These are phyloP conservation scores for Lepidonotus clava DNA, from an alignment of 2,888 invertebrate genomes.

Conservation along the genomic window DNA sequence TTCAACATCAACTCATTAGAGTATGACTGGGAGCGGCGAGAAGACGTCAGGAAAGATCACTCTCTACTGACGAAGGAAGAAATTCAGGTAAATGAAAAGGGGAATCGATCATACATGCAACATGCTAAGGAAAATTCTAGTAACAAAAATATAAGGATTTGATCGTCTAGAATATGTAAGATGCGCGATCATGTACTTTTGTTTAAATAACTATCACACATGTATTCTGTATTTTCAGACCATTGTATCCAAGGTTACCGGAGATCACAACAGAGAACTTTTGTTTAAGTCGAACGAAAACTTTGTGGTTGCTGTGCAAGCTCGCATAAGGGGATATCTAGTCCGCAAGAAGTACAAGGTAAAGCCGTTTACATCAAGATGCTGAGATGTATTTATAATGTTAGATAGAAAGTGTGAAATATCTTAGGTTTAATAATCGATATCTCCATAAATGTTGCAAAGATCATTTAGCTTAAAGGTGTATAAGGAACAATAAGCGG, in stretches of 20 bases:
- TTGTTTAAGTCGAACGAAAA: constrained; percentile 77
- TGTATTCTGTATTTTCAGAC: constrained; percentile 66
- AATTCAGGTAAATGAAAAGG: constrained; percentile 72
- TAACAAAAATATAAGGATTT: no score
- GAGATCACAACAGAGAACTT: constrained; percentile 75
- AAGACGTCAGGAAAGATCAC: constrained; percentile 75
- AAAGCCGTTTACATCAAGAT: constrained; percentile 77
- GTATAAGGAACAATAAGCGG: not conserved
- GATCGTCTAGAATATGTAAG: no score
- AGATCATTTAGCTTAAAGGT: not conserved
- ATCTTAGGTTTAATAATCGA: not conserved
- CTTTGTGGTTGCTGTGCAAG: constrained; percentile 84
- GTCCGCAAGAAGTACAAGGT: constrained; percentile 80
- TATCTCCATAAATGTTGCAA: not conserved
- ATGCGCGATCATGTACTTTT: no score
- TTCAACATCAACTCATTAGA: constrained; percentile 75
- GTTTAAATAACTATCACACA: no score
- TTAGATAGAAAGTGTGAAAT: not conserved
- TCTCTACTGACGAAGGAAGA: constrained; percentile 77
- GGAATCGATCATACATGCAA: no score
- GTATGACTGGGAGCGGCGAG: constrained; percentile 74
- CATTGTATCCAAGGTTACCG: constrained; percentile 75
- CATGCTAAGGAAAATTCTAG: no score
- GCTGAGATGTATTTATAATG: constrained; percentile 56
- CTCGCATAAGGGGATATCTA: constrained; percentile 84